Percentiles rank a stretch among this genome's conserved stretches.
phyloP scores from a whole-genome alignment of 1,140 invertebrate genomes.

The Idris sp. region DNA sequence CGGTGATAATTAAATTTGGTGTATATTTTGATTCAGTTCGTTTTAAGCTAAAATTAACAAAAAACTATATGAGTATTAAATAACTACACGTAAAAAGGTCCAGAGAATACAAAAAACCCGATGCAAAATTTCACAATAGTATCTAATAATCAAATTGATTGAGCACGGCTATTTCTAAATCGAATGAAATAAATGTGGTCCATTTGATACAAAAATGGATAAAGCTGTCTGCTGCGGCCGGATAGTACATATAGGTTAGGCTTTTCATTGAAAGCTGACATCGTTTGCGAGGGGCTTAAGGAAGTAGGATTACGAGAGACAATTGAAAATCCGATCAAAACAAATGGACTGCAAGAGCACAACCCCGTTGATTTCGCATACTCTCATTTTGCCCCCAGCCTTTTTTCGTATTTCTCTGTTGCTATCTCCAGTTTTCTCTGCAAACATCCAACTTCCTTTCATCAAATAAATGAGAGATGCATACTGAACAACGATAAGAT shows the following conservation, averaged over 20 bases:
- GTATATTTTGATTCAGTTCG: too few relatives aligned
- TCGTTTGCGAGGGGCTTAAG: slow-evolving; percentile 70
- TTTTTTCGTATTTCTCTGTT: slow-evolving; percentile 41
- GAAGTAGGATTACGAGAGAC: slow-evolving; percentile 73
- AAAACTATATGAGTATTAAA: too few relatives aligned
- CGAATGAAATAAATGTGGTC: slow-evolving; percentile 15
- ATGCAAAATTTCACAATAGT: slow-evolving; percentile 8
- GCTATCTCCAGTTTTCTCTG: slow-evolving; percentile 51
- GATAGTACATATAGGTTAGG: slow-evolving; percentile 68
- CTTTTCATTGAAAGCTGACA: slow-evolving; percentile 74
- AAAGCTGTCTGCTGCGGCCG: slow-evolving; percentile 57
- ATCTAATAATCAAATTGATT: slow-evolving; percentile 28
- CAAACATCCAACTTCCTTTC: slow-evolving; percentile 49
- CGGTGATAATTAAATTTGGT: too few relatives aligned
- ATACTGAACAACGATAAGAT: slow-evolving; percentile 74
- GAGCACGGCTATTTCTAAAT: slow-evolving; percentile 1
- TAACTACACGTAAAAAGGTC: too few relatives aligned
- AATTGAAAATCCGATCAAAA: slow-evolving; percentile 77
- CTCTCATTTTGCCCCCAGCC: too few relatives aligned
- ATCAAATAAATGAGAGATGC: slow-evolving; percentile 57
- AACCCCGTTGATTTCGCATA: slow-evolving; percentile 47
- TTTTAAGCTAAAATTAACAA: too few relatives aligned
- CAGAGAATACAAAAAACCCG: too few relatives aligned
- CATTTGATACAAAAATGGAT: slow-evolving; percentile 34
- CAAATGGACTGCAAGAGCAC: slow-evolving; percentile 77